Base-by-base conservation (phyloP, 1,140 invertebrate species). In the Caerostris darwini region DNA sequence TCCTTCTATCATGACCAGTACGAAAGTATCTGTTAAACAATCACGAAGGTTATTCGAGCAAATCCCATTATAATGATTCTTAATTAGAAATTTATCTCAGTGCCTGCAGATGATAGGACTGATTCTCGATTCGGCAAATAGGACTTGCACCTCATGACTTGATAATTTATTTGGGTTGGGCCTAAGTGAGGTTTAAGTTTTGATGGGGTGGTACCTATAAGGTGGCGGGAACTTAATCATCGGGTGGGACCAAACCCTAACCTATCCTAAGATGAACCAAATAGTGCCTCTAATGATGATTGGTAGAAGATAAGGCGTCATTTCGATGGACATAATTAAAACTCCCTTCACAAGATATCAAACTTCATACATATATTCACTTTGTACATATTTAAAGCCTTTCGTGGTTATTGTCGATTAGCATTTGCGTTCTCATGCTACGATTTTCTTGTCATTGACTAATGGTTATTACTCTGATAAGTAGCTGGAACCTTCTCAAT, bases 101-200 rank as follows among this genome's bases (percentile, higher is more conserved):
- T 71, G 59, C n/a, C 50, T 83, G 56, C 81, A 14, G 85, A 87
- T 58, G 85, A 34, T 81, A 53, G 87, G 77, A 58, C 19, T 4
- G 12, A 58, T 83, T 34, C n/a, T 83, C 19, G 58, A 59, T 61
- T 56, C 69, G 53, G 53, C 53, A 67, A 64, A 64, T 61, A 59
- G 14, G 69, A 82, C 54, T 58, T 10, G 57, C 69, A 61, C 50
- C 8, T 91, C 90, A 64, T 77, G 88, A 58, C 57, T 50, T 19
- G 58, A 87, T 93, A 83, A 93, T 93, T 93, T 83, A 57, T 86
- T 87, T 57, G 83, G 92, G 92, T 87, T 93, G 92, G 92, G 92
- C 56, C 71, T 50, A 7, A 19, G 59, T 59, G 90, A 8, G 53
- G 59, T 67, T 93, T n/a, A 69, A 69, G 61, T 93, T 87, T 86